These are phyloP conservation scores for crab-eating macaque (Macaca fascicularis) DNA, from an alignment of 2,113 vertebrate genomes.

Conservation along the genomic window T2T-MFA8v1.1 NC_088376.1:58657501-58658000, in stretches of 20 bases:
- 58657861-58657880: neutral
- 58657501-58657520: neutral
- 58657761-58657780: neutral
- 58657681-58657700: neutral
- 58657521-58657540: neutral
- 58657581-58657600: neutral
- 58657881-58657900: rapidly evolving
- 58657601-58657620: neutral
- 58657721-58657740: neutral
- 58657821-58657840: neutral
- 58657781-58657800: too few species aligned
- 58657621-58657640: neutral
- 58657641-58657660: neutral
- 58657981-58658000: neutral
- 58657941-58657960: too few species aligned
- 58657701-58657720: neutral
- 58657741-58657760: neutral
- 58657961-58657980: neutral
- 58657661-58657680: neutral
- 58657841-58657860: neutral
- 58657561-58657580: neutral
- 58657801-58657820: neutral
- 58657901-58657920: neutral
- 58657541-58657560: neutral
- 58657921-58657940: neutral